phyloP scores from a whole-genome alignment of 2,888 invertebrate species.

The Meloe dianella region DNA sequence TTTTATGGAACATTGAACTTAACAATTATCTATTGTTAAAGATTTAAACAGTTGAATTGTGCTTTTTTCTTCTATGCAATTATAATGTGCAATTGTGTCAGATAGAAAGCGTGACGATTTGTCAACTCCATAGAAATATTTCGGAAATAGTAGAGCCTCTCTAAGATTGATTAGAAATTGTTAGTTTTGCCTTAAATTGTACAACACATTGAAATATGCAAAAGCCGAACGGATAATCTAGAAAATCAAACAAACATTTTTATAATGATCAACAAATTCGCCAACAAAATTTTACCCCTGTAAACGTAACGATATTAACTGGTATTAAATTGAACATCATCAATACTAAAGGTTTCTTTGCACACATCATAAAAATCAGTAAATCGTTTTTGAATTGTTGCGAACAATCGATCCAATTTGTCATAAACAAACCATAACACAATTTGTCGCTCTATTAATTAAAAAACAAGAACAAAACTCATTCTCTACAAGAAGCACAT shows the following conservation, averaged over 20 bases:
- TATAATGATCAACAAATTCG: neutral
- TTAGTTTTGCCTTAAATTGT: neutral
- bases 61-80: too few relatives aligned
- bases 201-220: neutral
- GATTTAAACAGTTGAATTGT: too few relatives aligned
- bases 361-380: neutral
- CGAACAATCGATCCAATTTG: neutral
- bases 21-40: too few relatives aligned
- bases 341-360: neutral
- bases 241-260: neutral
- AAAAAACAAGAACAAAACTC: neutral
- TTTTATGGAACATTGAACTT: too few relatives aligned
- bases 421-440: conserved; percentile 2
- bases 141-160: too few relatives aligned
- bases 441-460: conserved; percentile 14
- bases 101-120: conserved; percentile 1
- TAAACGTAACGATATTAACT: neutral
- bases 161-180: too few relatives aligned
- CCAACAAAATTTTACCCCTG: neutral
- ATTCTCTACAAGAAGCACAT: too few relatives aligned
- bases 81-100: neutral
- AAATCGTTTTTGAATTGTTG: neutral
- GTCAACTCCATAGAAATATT: too few relatives aligned
- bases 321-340: neutral
- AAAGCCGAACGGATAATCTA: neutral